phyloP scores from a whole-genome alignment of 2,113 vertebrate species.

The Xyliphius kryptos region DNA sequence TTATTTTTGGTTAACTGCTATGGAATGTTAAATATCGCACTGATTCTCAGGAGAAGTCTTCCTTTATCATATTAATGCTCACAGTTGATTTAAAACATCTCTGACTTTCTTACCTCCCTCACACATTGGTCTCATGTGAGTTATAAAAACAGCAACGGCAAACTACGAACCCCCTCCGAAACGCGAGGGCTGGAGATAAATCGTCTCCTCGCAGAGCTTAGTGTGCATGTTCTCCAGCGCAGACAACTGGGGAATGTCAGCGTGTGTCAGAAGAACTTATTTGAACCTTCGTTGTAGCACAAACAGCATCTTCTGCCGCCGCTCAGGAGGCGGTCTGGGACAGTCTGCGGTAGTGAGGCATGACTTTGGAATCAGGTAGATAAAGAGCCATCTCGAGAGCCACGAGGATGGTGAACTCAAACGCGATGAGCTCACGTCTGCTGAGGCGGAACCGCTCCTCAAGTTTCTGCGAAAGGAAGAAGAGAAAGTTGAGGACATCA shows the following conservation, averaged over 20 bases:
- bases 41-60: constrained; percentile 9
- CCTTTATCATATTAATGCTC: constrained; percentile 15
- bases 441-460: constrained; percentile 92
- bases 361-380: constrained; percentile 86
- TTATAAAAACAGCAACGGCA: background rate
- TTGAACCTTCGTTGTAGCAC: background rate
- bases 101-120: background rate
- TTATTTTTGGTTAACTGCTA: constrained; percentile 18
- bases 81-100: constrained; percentile 2
- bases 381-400: constrained; percentile 95
- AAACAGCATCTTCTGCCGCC: background rate
- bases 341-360: constrained; percentile 89
- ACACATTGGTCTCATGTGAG: constrained; percentile 12
- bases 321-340: constrained; percentile 53
- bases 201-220: too few relatives aligned
- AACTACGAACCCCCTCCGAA: too few relatives aligned
- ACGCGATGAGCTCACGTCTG: constrained; percentile 83
- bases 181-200: too few relatives aligned
- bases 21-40: constrained; percentile 6
- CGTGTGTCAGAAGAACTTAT: background rate
- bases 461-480: constrained; percentile 71
- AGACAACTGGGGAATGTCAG: background rate
- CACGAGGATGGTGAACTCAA: constrained; percentile 93
- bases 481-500: background rate
- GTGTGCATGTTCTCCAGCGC: too few relatives aligned